These are phyloP conservation scores for Clamator glandarius DNA, from an alignment of 2,797 vertebrate species.

Conservation along the genomic window DNA sequence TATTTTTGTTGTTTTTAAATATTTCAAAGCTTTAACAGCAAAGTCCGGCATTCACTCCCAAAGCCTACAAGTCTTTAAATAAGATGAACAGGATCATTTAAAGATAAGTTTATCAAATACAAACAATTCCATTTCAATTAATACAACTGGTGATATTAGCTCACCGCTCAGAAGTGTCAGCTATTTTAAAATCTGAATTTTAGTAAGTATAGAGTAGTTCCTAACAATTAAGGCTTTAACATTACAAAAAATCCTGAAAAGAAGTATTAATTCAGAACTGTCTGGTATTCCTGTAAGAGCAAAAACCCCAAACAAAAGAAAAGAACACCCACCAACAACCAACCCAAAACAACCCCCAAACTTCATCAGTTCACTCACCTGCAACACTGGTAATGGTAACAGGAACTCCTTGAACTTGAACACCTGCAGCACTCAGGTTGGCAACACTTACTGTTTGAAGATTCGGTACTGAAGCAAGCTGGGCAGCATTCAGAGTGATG, in stretches of 20 bases:
- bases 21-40: neutral
- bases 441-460: slow-evolving; percentile 98
- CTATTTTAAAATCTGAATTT: neutral
- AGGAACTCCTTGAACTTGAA: slow-evolving; percentile 96
- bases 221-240: neutral
- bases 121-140: neutral
- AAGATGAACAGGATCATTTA: neutral
- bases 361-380: slow-evolving; percentile 80
- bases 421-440: slow-evolving; percentile 90
- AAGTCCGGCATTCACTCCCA: neutral
- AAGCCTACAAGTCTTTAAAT: neutral
- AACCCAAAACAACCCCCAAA: neutral
- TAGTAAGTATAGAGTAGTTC: neutral
- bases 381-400: slow-evolving; percentile 96
- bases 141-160: neutral
- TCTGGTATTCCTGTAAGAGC: neutral
- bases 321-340: neutral
- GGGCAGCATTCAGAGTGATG: slow-evolving; percentile 93
- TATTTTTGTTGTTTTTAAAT: neutral
- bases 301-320: neutral
- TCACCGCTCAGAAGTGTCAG: neutral
- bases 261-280: neutral
- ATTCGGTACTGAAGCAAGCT: slow-evolving; percentile 94
- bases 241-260: neutral
- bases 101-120: neutral